A percentile compares a stretch with the other conserved stretches of the same genome.
Evolutionary conservation across 2,113 vertebrate genomes (phyloP).

Genomic region (Melospiza melodia): DNA sequence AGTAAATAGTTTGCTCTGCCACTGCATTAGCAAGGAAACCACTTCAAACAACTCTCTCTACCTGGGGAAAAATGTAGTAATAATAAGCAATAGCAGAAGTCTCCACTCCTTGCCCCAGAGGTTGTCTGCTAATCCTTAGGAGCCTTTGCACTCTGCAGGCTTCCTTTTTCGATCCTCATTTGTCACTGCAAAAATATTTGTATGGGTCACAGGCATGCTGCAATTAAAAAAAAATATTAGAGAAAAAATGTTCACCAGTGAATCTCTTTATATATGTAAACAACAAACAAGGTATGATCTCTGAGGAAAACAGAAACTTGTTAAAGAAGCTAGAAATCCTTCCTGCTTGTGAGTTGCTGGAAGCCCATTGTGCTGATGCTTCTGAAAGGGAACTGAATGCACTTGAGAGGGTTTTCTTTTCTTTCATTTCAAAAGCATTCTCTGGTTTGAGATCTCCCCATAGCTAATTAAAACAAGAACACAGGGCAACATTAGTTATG

Average conservation of each 20-base stretch:
- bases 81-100: slow-evolving; percentile 63
- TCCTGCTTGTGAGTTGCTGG: neutral
- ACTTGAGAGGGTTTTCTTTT: neutral
- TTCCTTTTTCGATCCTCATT: slow-evolving; percentile 61
- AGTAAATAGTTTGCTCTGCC: slow-evolving; percentile 64
- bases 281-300: neutral
- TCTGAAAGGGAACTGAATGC: neutral
- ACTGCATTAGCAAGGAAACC: slow-evolving; percentile 63
- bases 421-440: slow-evolving; percentile 28
- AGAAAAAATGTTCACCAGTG: neutral
- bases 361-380: neutral
- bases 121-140: slow-evolving; percentile 53
- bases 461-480: slow-evolving; percentile 56
- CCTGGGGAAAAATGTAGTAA: slow-evolving; percentile 65
- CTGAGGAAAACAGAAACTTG: neutral
- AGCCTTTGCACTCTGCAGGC: slow-evolving; percentile 61
- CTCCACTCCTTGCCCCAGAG: slow-evolving; percentile 68
- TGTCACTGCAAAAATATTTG: slow-evolving; percentile 61
- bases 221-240: neutral
- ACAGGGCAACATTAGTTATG: slow-evolving; percentile 23
- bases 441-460: slow-evolving; percentile 25
- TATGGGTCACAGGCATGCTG: slow-evolving; percentile 11
- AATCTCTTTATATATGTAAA: neutral
- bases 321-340: neutral
- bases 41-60: slow-evolving; percentile 64